These are phyloP conservation scores for Microctonus aethiopoides DNA, from an alignment of 2,888 invertebrate genomes.

Conservation along the genomic window DNA sequence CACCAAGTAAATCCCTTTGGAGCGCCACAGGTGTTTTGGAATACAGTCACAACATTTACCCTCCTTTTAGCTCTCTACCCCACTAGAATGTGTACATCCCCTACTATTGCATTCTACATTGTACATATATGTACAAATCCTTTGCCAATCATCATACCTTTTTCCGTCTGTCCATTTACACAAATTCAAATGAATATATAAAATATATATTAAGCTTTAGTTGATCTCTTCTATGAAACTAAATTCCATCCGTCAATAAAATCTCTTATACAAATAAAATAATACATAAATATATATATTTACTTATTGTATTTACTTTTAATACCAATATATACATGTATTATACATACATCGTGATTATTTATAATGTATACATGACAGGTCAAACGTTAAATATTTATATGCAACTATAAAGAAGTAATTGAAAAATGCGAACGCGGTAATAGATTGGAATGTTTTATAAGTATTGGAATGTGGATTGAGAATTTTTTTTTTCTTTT, in stretches of 20 bases:
- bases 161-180: neutral
- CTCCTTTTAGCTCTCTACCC: constrained; percentile 6
- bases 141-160: constrained; percentile 23
- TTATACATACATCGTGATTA: neutral
- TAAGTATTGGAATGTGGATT: too few relatives aligned
- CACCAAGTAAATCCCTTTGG: constrained; percentile 42
- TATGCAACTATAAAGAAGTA: neutral
- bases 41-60: constrained; percentile 39
- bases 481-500: constrained; percentile 26
- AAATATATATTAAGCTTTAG: too few relatives aligned
- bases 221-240: too few relatives aligned
- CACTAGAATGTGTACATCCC: neutral
- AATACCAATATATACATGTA: neutral
- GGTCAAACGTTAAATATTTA: neutral
- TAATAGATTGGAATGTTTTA: neutral
- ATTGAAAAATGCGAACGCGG: neutral
- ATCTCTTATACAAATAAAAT: too few relatives aligned
- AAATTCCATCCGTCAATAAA: too few relatives aligned
- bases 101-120: neutral
- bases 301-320: too few relatives aligned
- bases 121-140: constrained; percentile 5
- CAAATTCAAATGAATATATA: too few relatives aligned
- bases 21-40: constrained; percentile 48
- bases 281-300: neutral
- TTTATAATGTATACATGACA: neutral